phyloP scores from a whole-genome alignment of 1,140 invertebrate species.

The Spodoptera litura region DNA sequence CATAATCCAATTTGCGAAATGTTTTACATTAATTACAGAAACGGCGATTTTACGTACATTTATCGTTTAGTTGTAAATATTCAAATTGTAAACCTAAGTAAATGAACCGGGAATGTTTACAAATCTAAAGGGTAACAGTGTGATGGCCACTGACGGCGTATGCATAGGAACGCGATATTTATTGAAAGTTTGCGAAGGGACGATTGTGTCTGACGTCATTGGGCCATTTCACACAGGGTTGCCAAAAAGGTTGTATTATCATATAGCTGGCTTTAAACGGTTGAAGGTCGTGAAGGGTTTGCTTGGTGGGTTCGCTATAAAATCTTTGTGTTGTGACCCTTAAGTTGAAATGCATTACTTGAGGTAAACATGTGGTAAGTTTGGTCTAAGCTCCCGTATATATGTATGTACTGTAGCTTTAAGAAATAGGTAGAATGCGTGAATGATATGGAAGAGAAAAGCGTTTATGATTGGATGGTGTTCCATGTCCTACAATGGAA shows the following conservation, averaged over 20 bases:
- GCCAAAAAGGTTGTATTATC: slow-evolving; percentile 28
- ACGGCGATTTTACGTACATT: slow-evolving; percentile 42
- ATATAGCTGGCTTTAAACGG: slow-evolving; percentile 26
- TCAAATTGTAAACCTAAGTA: slow-evolving; percentile 45
- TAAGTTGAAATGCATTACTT: slow-evolving; percentile 20
- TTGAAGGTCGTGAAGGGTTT: slow-evolving; percentile 19
- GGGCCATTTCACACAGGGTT: slow-evolving; percentile 27
- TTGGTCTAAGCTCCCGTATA: not conserved
- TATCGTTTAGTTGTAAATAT: slow-evolving; percentile 43
- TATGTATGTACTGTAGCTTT: not conserved
- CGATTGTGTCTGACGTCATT: slow-evolving; percentile 29
- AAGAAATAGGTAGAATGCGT: not conserved
- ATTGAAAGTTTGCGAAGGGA: slow-evolving; percentile 47
- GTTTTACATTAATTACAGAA: slow-evolving; percentile 40
- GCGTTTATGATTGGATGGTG: no score
- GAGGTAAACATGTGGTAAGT: slow-evolving; percentile 11
- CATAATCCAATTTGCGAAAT: slow-evolving; percentile 41
- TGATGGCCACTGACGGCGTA: slow-evolving; percentile 9
- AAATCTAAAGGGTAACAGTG: not conserved
- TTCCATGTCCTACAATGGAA: no score
- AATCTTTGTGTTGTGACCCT: slow-evolving; percentile 17
- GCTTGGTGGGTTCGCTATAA: slow-evolving; percentile 1
- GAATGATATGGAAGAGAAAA: no score
- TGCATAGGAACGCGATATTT: slow-evolving; percentile 46
- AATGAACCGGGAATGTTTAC: slow-evolving; percentile 36